These are phyloP conservation scores for Gnathonemus longibarbis DNA, from an alignment of 2,113 vertebrate species.

Conservation along the genomic window DNA sequence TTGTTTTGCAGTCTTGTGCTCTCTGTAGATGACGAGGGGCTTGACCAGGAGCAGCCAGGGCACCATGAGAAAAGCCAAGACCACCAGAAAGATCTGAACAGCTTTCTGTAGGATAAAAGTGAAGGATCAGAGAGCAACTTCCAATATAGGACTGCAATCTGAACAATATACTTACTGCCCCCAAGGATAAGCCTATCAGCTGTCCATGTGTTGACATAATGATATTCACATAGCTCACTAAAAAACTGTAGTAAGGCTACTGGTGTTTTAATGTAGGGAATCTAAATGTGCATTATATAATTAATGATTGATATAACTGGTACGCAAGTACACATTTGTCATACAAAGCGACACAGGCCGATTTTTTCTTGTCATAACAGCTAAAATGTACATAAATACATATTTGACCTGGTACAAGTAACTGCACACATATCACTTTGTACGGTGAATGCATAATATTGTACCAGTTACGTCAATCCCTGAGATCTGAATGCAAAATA, in stretches of 20 bases:
- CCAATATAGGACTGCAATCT: background rate
- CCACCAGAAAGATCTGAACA: slow-evolving; percentile 41
- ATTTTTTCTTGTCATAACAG: background rate
- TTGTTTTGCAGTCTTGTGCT: slow-evolving; percentile 13
- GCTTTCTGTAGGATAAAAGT: slow-evolving; percentile 27
- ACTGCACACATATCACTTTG: background rate
- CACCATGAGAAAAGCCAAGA: slow-evolving; percentile 38
- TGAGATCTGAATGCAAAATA: background rate
- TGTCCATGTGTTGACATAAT: background rate
- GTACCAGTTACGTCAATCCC: background rate
- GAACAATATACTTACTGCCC: background rate
- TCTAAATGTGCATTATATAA: background rate
- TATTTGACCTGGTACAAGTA: background rate
- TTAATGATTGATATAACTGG: background rate
- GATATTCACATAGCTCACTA: background rate
- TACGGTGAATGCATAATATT: background rate
- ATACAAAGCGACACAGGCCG: background rate
- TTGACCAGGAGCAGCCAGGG: slow-evolving; percentile 44
- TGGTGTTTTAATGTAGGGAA: background rate
- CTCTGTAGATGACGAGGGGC: slow-evolving; percentile 37
- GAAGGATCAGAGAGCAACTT: background rate
- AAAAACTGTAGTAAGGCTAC: background rate
- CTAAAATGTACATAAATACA: background rate
- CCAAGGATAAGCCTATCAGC: background rate
- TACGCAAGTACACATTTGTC: background rate